Percentiles rank a stretch among this genome's conserved stretches.
Conservation (phyloP, 2,888 invertebrate genomes). For the Halictus ligatus region DNA sequence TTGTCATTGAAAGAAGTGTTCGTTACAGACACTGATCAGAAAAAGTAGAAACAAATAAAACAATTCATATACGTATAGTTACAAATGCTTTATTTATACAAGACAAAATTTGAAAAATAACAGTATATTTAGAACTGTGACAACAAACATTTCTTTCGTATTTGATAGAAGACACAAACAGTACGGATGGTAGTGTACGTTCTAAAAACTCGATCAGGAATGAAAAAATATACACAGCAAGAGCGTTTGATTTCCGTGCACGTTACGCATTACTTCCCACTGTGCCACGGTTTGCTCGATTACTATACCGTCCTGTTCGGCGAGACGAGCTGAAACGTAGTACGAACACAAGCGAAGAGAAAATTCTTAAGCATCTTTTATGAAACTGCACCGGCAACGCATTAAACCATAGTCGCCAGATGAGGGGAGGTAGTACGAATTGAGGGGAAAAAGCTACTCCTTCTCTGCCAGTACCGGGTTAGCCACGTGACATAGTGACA, state of each 20-base stretch:
- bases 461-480: no score
- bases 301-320: not conserved
- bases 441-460: no score
- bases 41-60: not conserved
- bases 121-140: no score
- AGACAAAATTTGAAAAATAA: not conserved
- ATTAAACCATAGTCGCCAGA: not conserved
- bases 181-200: not conserved
- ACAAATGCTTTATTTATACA: not conserved
- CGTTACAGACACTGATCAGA: not conserved
- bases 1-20: not conserved
- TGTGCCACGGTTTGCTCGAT: conserved; percentile 14
- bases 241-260: conserved; percentile 40
- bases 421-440: no score
- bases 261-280: conserved; percentile 38
- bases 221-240: not conserved
- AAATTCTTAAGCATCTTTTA: conserved; percentile 26
- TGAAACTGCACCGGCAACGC: conserved; percentile 15
- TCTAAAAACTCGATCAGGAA: not conserved
- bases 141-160: not conserved
- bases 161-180: not conserved
- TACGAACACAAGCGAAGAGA: conserved; percentile 26
- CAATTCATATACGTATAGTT: not conserved
- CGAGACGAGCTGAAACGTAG: conserved; percentile 21
- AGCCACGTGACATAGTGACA: no score